Percentiles rank a stretch among this genome's conserved stretches.
These are phyloP conservation scores for Panopea generosa DNA, from an alignment of 2,888 invertebrate genomes.

Conservation along the genomic window DNA sequence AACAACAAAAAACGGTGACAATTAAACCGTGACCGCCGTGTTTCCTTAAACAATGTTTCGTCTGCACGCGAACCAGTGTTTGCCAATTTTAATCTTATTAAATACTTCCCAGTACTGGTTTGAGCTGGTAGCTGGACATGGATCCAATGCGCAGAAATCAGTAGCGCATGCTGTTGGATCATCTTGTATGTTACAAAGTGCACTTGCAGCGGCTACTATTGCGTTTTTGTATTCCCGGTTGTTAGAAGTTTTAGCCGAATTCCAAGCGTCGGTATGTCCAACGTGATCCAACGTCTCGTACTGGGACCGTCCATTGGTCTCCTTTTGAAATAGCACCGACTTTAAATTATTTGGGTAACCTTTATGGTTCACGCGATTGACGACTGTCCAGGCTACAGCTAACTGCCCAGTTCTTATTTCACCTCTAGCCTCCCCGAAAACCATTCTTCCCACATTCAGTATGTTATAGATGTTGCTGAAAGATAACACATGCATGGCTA, in stretches of 20 bases:
- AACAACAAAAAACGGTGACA: too few relatives aligned
- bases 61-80: conserved; percentile 47
- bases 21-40: too few relatives aligned
- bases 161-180: conserved; percentile 47
- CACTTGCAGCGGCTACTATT: conserved; percentile 25
- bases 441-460: conserved; percentile 34
- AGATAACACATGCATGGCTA: not conserved
- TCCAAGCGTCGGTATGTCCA: conserved; percentile 20
- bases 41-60: too few relatives aligned
- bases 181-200: conserved; percentile 19
- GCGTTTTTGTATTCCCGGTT: conserved; percentile 12
- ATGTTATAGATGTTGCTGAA: conserved; percentile 21
- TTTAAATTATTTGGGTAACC: conserved; percentile 40
- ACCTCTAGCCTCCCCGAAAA: conserved; percentile 50
- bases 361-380: conserved; percentile 42
- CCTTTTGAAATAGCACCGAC: conserved; percentile 27
- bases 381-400: conserved; percentile 50
- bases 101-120: conserved; percentile 12
- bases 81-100: conserved; percentile 37
- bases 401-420: conserved; percentile 35
- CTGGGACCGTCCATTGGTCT: conserved; percentile 6
- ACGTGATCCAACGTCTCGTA: conserved; percentile 34
- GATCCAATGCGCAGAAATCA: conserved; percentile 34
- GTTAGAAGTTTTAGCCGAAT: not conserved
- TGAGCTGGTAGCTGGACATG: conserved; percentile 11